Percentiles rank a stretch among this genome's conserved stretches.
Evolutionary conservation across 1,140 invertebrate species (phyloP).

Genomic region (Meloidogyne exigua): DNA sequence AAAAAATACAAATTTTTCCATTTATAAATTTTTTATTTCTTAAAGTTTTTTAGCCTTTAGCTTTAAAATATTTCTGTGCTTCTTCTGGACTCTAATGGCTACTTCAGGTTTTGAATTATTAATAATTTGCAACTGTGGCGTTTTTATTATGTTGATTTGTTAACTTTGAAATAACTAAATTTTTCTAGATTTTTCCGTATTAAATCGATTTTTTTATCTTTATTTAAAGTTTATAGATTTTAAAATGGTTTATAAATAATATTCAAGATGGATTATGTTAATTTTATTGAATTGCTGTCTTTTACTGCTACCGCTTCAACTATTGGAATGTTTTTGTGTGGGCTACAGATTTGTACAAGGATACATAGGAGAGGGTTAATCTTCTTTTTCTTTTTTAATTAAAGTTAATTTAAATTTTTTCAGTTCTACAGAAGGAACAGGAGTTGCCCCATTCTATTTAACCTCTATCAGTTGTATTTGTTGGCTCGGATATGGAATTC

Average conservation of each 20-base stretch:
- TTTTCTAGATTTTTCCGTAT: neutral
- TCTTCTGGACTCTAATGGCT: no score
- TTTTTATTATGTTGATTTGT: no score
- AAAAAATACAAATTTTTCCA: neutral
- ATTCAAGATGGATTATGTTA: conserved; percentile 30
- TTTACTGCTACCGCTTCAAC: conserved; percentile 52
- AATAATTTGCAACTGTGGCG: no score
- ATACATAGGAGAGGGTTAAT: conserved; percentile 47
- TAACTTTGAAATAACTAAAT: neutral
- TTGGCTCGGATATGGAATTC: conserved; percentile 56
- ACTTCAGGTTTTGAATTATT: no score
- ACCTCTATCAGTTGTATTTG: conserved; percentile 56
- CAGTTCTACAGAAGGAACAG: conserved; percentile 34
- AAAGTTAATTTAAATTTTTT: neutral
- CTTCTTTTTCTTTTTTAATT: neutral
- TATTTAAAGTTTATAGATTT: neutral
- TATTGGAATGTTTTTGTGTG: conserved; percentile 49
- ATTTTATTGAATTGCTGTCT: conserved; percentile 46
- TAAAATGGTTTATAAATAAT: neutral
- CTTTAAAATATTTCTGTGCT: no score
- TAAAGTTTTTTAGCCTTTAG: no score
- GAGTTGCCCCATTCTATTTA: conserved; percentile 49
- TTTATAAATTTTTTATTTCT: no score
- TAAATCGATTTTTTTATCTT: neutral
- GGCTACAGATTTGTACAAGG: conserved; percentile 50